Evolutionary conservation across 2,113 vertebrate species (phyloP), one percentile per base, ranked within the genome.

Genomic region (Peucedramus taeniatus): DNA sequence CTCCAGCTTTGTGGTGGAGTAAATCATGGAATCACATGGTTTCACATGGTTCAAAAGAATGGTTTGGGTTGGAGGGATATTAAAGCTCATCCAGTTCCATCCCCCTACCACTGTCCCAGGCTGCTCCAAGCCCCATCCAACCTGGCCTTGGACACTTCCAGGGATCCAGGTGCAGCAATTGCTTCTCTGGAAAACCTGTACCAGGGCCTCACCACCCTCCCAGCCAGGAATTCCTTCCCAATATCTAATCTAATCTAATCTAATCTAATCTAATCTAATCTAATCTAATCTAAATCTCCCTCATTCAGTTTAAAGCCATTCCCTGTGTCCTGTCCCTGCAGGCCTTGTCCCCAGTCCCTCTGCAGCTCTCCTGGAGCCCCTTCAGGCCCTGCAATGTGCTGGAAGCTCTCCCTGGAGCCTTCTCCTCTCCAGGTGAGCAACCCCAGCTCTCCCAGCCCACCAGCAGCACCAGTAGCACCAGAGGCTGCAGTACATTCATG

Each of bases 41-140:
- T n/a, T n/a, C n/a, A n/a, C n/a, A n/a, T n/a, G n/a, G n/a, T n/a
- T n/a, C n/a, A n/a, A n/a, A n/a, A 3, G 30, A 15, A 6, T 6
- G 30, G 14, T 27, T 54, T 76, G 30, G 30, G 15, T 9, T 53
- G 30, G 8, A 30, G 15, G 17, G 35, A 12, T 8, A 4, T 35
- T 11, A 40, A 75, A 69, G 1, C 6, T 40, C 63, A 69, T 19
- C 39, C 21, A 30, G 11, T 35, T 22, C 63, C 40, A 35, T 1
- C 47, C 10, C 63, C 6, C 7, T 37, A 1, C 31, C 47, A 30
- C 30, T 9, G 0, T 3, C 23, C 53, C 61, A 75, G 39, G 28
- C 0, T 39, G 16, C 9, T 60, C n/a, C 61, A 28, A 87, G 19
- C 14, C 27, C 11, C 1, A 0, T 60, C 39, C 54, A 74, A 0